These are phyloP conservation scores for Bemisia tabaci DNA, from an alignment of 1,140 invertebrate genomes.

Conservation along the genomic window DNA sequence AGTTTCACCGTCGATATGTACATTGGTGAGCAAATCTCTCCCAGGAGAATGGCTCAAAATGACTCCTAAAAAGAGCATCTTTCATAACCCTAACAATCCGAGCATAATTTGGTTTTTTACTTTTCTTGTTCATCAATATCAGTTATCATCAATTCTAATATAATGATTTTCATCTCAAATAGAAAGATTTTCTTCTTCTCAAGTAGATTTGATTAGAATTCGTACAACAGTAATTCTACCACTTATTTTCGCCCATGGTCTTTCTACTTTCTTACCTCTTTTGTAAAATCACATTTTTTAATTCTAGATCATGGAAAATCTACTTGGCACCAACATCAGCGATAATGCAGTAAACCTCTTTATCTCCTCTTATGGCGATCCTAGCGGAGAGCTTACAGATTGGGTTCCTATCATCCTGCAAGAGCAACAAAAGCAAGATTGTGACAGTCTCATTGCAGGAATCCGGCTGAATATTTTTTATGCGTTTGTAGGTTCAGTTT, in stretches of 20 bases:
- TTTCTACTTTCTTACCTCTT: too few species aligned
- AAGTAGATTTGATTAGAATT: not conserved
- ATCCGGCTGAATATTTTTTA: not conserved
- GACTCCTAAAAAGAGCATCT: too few species aligned
- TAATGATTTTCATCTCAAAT: not conserved
- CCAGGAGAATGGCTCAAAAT: too few species aligned
- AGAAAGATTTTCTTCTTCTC: not conserved
- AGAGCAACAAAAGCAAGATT: not conserved
- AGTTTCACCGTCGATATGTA: too few species aligned
- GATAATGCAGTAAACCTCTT: not conserved
- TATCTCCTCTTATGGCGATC: not conserved
- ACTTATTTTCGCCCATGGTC: too few species aligned
- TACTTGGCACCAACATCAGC: not conserved
- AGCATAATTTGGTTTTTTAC: too few species aligned
- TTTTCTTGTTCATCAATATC: too few species aligned
- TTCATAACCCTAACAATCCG: too few species aligned
- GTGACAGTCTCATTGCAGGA: not conserved
- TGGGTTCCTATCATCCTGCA: not conserved
- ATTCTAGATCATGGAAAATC: not conserved
- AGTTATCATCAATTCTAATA: too few species aligned
- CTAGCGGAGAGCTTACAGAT: not conserved
- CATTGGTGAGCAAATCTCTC: too few species aligned
- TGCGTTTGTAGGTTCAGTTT: not conserved
- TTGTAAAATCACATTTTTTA: too few species aligned
- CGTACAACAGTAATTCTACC: too few species aligned